Evolutionary conservation across 2,113 vertebrate genomes (phyloP), one percentile per base, ranked within the genome.

Genomic region (Paralichthys olivaceus): DNA sequence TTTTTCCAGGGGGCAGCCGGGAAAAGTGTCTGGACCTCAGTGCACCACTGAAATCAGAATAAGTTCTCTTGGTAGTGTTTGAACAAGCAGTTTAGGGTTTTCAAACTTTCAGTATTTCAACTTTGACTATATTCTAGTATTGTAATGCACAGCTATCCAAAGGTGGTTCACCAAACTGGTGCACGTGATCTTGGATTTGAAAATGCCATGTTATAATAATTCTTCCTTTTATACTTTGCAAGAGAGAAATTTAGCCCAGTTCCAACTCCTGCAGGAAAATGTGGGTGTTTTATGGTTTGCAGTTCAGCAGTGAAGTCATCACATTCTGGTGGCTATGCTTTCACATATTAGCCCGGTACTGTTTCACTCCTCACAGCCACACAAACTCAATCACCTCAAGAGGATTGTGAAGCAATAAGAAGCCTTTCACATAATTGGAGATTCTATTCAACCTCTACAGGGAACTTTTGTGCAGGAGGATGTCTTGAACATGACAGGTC

Each of bases 201-300:
- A 72, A 45, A 40, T 19, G 19, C 17, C 22, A 37, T 56, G 23
- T 37, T 0, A 4, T 51, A 43, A 70, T 74, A 66, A 61, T 64
- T 83, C 68, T 25, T 58, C 2, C 29, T 17, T 28, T 55, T 83
- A 58, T 32, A 11, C 73, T 70, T 32, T 56, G 17, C 7, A 63
- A 17, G 11, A 51, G 61, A 62, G 45, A 69, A 22, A 49, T 76
- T 57, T 45, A 62, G 26, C 61, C 60, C 45, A 37, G 13, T 28
- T 69, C 65, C 40, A 62, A 56, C 40, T 72, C 53, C 65, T 61
- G 7, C 75, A 57, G 74, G 66, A 69, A 72, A 75, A 22, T 22
- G 26, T 5, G 77, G 63, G 68, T 80, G 61, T 67, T 67, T 63
- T 69, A 72, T 66, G 84, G 73, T 84, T 82, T 77, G 25, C 51